A percentile compares a stretch with the other conserved stretches of the same genome.
Evolutionary conservation across 2,113 vertebrate genomes (phyloP).

Genomic region (Lophius piscatorius): DNA sequence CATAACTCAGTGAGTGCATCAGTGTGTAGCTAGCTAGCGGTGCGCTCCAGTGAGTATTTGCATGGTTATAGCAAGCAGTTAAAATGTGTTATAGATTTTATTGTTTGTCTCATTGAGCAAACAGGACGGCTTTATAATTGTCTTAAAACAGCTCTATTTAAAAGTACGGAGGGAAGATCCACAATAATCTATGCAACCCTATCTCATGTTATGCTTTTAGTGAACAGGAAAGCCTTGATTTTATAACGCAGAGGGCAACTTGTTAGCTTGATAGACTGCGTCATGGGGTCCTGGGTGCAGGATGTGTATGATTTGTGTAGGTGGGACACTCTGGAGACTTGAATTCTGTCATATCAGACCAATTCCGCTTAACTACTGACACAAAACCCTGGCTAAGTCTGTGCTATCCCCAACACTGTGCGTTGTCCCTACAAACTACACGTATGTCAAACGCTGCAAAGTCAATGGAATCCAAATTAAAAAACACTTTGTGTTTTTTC

Average conservation of each 20-base stretch:
- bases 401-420: not conserved
- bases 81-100: too few species aligned
- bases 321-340: constrained; percentile 42
- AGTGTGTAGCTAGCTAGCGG: too few species aligned
- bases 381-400: constrained; percentile 43
- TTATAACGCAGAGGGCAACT: not conserved
- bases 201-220: not conserved
- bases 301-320: constrained; percentile 42
- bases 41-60: too few species aligned
- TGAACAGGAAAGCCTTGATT: too few species aligned
- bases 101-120: too few species aligned
- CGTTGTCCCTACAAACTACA: not conserved
- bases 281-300: constrained; percentile 30
- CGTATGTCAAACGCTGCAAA: not conserved
- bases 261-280: constrained; percentile 9
- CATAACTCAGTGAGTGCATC: too few species aligned
- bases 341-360: constrained; percentile 53
- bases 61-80: too few species aligned
- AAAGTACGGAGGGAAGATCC: too few species aligned
- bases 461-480: not conserved
- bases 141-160: too few species aligned
- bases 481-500: not conserved
- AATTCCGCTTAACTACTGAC: constrained; percentile 71
- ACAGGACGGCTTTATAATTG: too few species aligned
- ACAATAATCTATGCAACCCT: not conserved